Evolutionary conservation across 2,113 vertebrate genomes (phyloP).

Genomic region (Onychostoma macrolepis): DNA sequence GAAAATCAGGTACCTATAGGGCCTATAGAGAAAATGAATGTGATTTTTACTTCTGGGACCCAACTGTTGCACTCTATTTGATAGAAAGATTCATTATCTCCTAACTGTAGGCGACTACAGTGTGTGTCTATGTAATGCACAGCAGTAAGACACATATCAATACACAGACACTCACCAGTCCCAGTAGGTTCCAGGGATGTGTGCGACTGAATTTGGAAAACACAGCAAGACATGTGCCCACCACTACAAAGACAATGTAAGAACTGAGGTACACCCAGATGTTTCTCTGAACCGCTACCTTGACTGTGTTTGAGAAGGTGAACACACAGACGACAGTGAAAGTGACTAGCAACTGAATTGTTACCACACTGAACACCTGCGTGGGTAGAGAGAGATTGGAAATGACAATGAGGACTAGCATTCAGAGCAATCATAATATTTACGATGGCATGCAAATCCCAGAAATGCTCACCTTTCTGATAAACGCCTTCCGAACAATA

Average conservation of each 20-base stretch:
- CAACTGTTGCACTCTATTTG: background rate
- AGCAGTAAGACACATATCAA: background rate
- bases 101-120: background rate
- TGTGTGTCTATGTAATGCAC: background rate
- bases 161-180: slow-evolving; percentile 67
- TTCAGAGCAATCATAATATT: background rate
- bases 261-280: slow-evolving; percentile 71
- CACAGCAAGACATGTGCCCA: slow-evolving; percentile 55
- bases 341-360: slow-evolving; percentile 75
- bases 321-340: slow-evolving; percentile 75
- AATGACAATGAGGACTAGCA: background rate
- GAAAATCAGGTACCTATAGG: too few species aligned
- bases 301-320: slow-evolving; percentile 72
- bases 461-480: slow-evolving; percentile 70
- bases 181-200: slow-evolving; percentile 77
- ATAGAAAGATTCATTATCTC: background rate
- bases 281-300: slow-evolving; percentile 57
- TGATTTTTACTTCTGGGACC: too few species aligned
- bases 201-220: slow-evolving; percentile 64
- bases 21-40: too few species aligned
- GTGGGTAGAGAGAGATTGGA: background rate
- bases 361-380: slow-evolving; percentile 76
- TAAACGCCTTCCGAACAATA: slow-evolving; percentile 66
- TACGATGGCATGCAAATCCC: background rate
- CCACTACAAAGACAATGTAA: slow-evolving; percentile 65